phyloP scores from a whole-genome alignment of 2,797 vertebrate genomes.

The Erethizon dorsatum region DNA sequence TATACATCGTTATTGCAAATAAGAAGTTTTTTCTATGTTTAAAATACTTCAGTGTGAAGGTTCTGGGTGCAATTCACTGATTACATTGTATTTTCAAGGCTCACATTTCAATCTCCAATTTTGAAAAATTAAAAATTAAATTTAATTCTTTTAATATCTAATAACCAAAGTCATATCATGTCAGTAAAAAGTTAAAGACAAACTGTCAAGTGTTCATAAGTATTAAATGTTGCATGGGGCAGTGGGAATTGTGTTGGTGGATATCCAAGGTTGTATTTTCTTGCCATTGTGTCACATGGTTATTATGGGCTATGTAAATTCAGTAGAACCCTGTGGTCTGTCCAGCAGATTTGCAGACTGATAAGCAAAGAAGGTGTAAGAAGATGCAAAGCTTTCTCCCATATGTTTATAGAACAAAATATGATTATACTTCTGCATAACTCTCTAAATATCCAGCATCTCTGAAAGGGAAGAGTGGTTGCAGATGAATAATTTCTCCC shows the following conservation, averaged over 20 bases:
- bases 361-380: background rate
- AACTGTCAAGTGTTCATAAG: background rate
- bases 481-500: background rate
- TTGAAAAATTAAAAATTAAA: background rate
- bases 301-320: background rate
- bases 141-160: background rate
- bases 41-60: background rate
- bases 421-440: rapidly evolving
- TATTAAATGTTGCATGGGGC: background rate
- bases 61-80: background rate
- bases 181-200: background rate
- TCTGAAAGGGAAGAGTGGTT: rapidly evolving
- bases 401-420: background rate
- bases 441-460: background rate
- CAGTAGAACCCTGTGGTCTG: background rate
- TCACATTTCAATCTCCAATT: background rate
- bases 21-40: background rate
- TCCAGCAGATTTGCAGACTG: background rate
- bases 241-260: too few species aligned
- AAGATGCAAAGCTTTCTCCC: background rate
- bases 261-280: background rate
- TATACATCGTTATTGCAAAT: background rate
- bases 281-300: too few species aligned
- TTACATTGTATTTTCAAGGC: background rate
- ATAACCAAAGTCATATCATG: background rate